Percentiles rank a stretch among this genome's conserved stretches.
phyloP scores from a whole-genome alignment of 64 coral and sea anemone species.

The Stylophora pistillata region DNA sequence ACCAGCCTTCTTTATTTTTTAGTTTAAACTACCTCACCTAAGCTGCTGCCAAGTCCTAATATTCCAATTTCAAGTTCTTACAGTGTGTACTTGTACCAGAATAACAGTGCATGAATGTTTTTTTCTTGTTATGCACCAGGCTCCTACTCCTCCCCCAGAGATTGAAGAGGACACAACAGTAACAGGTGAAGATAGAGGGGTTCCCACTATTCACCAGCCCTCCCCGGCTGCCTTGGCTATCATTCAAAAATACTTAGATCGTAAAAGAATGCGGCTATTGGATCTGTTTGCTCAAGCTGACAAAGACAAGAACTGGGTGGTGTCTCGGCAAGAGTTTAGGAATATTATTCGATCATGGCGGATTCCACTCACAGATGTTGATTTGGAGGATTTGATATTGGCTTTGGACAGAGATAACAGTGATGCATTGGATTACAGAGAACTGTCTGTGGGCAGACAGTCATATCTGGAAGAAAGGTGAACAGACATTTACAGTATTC shows the following conservation, averaged over 20 bases:
- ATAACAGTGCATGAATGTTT: too few relatives aligned
- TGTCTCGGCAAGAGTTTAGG: constrained; percentile 79
- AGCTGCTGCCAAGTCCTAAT: too few relatives aligned
- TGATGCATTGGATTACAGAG: constrained; percentile 86
- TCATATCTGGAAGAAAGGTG: constrained; percentile 87
- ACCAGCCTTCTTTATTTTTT: too few relatives aligned
- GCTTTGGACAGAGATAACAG: constrained; percentile 83
- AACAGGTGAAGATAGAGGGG: constrained; percentile 85
- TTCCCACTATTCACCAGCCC: constrained; percentile 84
- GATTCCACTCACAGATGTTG: constrained; percentile 80
- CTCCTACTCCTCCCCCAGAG: constrained; percentile 29
- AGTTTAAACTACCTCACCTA: too few relatives aligned
- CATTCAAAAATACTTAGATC: constrained; percentile 80
- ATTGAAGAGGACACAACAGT: constrained; percentile 52
- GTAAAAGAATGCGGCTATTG: constrained; percentile 71
- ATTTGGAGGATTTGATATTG: constrained; percentile 90
- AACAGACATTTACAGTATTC: not conserved
- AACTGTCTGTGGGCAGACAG: constrained; percentile 82
- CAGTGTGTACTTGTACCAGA: not conserved
- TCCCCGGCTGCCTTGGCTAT: constrained; percentile 84
- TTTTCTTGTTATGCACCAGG: not conserved
- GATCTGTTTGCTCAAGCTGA: constrained; percentile 93
- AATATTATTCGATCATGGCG: constrained; percentile 77
- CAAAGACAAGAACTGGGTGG: constrained; percentile 94
- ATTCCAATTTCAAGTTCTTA: not conserved